A percentile compares a stretch with the other conserved stretches of the same genome.
Evolutionary conservation across 1,140 invertebrate genomes (phyloP).

Genomic region (Bombus waltoni): DNA sequence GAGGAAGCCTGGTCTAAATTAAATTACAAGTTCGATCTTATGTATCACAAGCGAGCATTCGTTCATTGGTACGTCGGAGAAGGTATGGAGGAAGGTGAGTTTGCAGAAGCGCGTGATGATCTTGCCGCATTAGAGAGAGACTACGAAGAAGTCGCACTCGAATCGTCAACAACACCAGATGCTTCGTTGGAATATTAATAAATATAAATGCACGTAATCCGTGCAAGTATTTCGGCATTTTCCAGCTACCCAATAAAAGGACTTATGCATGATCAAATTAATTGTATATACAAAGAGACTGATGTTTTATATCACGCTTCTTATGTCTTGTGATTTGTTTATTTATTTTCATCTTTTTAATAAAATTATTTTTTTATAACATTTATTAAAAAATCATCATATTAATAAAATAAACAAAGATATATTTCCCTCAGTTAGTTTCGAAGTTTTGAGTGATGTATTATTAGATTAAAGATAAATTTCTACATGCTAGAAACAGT

Average conservation of each 20-base stretch:
- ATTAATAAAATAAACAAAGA: constrained; percentile 12
- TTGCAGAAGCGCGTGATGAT: constrained; percentile 75
- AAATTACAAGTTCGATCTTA: constrained; percentile 89
- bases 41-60: constrained; percentile 90
- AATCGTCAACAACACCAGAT: constrained; percentile 68
- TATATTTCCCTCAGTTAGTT: neutral
- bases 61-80: constrained; percentile 91
- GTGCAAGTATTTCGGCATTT: neutral
- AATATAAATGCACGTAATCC: neutral
- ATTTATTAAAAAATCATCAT: neutral
- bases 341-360: constrained; percentile 28
- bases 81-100: constrained; percentile 91
- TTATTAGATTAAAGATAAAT: neutral
- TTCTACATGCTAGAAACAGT: neutral
- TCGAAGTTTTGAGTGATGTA: neutral
- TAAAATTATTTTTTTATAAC: constrained; percentile 23
- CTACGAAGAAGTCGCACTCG: constrained; percentile 83
- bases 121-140: constrained; percentile 88
- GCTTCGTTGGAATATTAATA: constrained; percentile 37
- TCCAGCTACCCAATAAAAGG: constrained; percentile 15
- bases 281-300: constrained; percentile 13
- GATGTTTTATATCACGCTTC: neutral
- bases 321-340: constrained; percentile 37
- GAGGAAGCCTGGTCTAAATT: constrained; percentile 89
- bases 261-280: constrained; percentile 1